Evolutionary conservation across 1,140 invertebrate species (phyloP).

Genomic region (Argopecten irradians): DNA sequence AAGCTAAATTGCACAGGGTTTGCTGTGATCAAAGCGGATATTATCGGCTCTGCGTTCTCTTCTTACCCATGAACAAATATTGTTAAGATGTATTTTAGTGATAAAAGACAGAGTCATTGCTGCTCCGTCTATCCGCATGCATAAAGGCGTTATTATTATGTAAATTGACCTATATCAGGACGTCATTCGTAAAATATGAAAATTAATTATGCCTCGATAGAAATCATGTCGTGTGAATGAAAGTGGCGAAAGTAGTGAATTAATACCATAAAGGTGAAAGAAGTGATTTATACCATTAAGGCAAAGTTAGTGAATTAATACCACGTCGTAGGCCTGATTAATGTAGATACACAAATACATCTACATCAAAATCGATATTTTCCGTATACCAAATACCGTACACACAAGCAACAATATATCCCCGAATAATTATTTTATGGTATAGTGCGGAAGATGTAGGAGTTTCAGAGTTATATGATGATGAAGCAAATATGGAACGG

Average conservation of each 20-base stretch:
- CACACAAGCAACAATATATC: too few relatives aligned
- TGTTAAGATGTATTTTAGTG: neutral
- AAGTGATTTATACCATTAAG: neutral
- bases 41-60: neutral
- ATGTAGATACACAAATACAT: neutral
- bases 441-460: too few relatives aligned
- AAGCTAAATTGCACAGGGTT: neutral
- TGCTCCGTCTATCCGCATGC: neutral
- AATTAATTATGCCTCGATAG: neutral
- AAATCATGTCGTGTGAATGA: neutral
- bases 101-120: neutral
- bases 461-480: neutral
- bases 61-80: neutral
- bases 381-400: too few relatives aligned
- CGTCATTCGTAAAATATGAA: neutral
- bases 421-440: too few relatives aligned
- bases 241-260: neutral
- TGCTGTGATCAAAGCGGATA: neutral
- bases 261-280: neutral
- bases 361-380: too few relatives aligned
- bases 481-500: neutral
- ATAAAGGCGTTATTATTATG: neutral
- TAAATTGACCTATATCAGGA: neutral
- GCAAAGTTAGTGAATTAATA: neutral
- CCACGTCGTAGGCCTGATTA: neutral